Base-by-base conservation (phyloP, 2,113 vertebrate genomes). In the Enhydra lutris region DNA sequence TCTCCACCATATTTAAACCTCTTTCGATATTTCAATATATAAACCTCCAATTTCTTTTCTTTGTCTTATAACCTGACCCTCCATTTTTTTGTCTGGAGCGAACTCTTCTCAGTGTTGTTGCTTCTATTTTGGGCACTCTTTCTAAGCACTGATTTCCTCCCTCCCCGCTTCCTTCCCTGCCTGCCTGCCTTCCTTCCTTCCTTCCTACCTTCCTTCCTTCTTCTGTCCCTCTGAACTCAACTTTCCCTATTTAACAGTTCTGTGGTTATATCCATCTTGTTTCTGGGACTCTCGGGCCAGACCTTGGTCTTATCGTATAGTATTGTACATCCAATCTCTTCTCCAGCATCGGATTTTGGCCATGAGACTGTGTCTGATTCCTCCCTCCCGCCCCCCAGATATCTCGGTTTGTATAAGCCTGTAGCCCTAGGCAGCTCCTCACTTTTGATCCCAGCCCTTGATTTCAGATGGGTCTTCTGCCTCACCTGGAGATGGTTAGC, bases 81-180 rank as follows among this genome's bases (percentile, higher is more conserved):
- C 31, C 45, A 6, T n/a, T 73, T 82, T 73, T 82, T 63, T 47
- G 24, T 52, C 65, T 31, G 4, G 42, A 78, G 10, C 74, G 36
- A 90, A 76, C 80, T 91, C 76, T 74, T 47, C 7, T 96, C 26
- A 42, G 55, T 42, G 11, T 36, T 55, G 29, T 45, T 61, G n/a
- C 57, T 92, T 57, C 79, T 94, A 17, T 92, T 97, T 94, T 55
- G 17, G 42, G 23, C 21, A 74, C 14, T 50, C 29, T 92, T 67
- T 80, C 71, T 86, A 79, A 34, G 67, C 47, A 36, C 79, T 29
- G 24, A 23, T 79, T 92, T 74, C 39, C 42, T 96, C 5, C 84
- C 31, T n/a, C 7, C 20, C 29, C 21, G 2, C 31, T 17, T 94
- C 3, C 45, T 15, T 81, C 9, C 2, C 36, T 15, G 67, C 12